These are phyloP conservation scores for Leistus spinibarbis DNA, from an alignment of 2,888 invertebrate species.

Conservation along the genomic window DNA sequence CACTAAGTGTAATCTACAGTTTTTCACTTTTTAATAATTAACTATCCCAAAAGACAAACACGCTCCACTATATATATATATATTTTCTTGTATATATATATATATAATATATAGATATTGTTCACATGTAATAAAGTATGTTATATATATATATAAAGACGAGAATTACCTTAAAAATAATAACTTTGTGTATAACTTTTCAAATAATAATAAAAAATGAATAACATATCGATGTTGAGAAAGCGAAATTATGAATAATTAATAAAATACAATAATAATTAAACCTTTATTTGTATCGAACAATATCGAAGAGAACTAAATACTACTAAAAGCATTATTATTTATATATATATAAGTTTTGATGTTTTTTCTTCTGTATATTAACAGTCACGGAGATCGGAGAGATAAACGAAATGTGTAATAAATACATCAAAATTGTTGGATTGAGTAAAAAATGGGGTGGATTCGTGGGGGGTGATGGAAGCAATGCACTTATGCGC, in stretches of 20 bases:
- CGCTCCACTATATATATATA: conserved; percentile 30
- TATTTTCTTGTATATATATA: not conserved
- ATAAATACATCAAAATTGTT: not conserved
- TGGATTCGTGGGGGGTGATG: not conserved
- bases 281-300: conserved; percentile 22
- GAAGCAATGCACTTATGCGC: not conserved
- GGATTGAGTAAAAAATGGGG: not conserved
- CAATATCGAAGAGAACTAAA: conserved; percentile 28
- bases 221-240: conserved; percentile 34
- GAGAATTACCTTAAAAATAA: conserved; percentile 39
- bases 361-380: not conserved
- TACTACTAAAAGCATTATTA: conserved; percentile 10
- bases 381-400: not conserved
- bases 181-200: conserved; percentile 38
- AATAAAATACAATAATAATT: not conserved
- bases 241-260: conserved; percentile 34
- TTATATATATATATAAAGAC: conserved; percentile 37
- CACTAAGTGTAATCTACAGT: conserved; percentile 39
- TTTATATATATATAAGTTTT: not conserved
- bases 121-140: conserved; percentile 39
- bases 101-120: conserved; percentile 33
- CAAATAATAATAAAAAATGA: conserved; percentile 31
- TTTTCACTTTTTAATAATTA: conserved; percentile 31
- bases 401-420: not conserved
- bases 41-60: conserved; percentile 40